Base-by-base conservation (phyloP, 2,888 invertebrate species). In the Arge pagana region DNA sequence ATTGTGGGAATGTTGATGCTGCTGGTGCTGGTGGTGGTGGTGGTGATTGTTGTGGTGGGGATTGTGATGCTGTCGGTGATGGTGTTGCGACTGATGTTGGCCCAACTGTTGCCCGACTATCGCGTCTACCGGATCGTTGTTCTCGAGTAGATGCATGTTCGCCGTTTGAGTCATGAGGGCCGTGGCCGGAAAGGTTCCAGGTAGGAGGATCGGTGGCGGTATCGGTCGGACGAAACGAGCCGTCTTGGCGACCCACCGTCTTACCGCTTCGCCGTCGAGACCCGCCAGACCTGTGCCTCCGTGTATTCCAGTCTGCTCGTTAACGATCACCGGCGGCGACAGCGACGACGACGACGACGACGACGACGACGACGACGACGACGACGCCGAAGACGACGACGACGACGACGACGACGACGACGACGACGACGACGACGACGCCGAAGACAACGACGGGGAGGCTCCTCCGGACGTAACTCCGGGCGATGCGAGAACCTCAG, bases 171-270 rank as follows among this genome's bases (percentile, higher is more conserved):
- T 76, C 74, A 76, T 75, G 55, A 75, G 70, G 58, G 68, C 54
- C 41, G 45, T 30, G 7, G 31, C 18, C 19, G 19, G 28, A 2
- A 69, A 62, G 11, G 23, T 31, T 16, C 33, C 33, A n/a, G 68
- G 67, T 33, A 72, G 58, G 31, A 68, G 54, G 15, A 70, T 66
- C 59, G 69, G 65, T 42, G 71, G 71, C 61, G 72, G 70, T 61
- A 72, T 69, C 48, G 70, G 73, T 58, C 74, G 70, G 63, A 72
- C 74, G 70, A 78, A 77, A 68, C 79, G 82, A 81, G 84, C 79
- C 81, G 82, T 80, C 76, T 82, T 81, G 70, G 72, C 75, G 62
- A 82, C 82, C 82, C 82, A 82, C 77, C 81, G 80, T 79, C 82
- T 76, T 64, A 82, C 81, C 75, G 80, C 79, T 71, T 82, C 82